Evolutionary conservation across 2,888 invertebrate species (phyloP).

Genomic region (Scaptomyza polygonia): DNA sequence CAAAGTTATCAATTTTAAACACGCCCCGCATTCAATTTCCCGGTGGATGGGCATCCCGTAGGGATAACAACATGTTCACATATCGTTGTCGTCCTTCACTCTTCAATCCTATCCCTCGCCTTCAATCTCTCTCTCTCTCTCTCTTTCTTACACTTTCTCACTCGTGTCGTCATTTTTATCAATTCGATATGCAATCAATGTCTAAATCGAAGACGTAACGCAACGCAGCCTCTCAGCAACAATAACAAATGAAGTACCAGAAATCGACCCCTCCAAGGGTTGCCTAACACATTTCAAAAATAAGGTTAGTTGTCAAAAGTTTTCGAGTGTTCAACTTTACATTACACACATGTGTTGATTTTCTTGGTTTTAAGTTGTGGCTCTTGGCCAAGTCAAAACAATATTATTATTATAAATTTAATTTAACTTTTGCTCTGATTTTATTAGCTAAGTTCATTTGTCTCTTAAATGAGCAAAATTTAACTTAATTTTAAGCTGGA

Average conservation of each 20-base stretch:
- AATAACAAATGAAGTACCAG: conserved; percentile 45
- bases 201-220: conserved; percentile 73
- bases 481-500: too few relatives aligned
- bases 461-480: background rate
- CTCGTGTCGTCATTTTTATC: conserved; percentile 62
- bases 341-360: background rate
- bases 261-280: conserved; percentile 28
- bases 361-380: background rate
- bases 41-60: conserved; percentile 52
- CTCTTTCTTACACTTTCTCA: background rate
- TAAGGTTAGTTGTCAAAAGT: background rate
- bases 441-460: too few relatives aligned
- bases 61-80: conserved; percentile 60
- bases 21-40: conserved; percentile 67
- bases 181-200: conserved; percentile 82
- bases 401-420: too few relatives aligned
- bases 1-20: conserved; percentile 78
- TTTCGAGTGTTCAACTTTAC: conserved; percentile 28
- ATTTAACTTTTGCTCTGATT: too few relatives aligned
- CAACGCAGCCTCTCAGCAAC: conserved; percentile 58
- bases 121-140: background rate
- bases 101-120: background rate
- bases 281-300: conserved; percentile 32
- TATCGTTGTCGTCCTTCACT: conserved; percentile 17
- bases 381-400: background rate